Evolutionary conservation across 2,797 vertebrate genomes (phyloP), one percentile per base, ranked within the genome.

Genomic region (Menidia menidia): DNA sequence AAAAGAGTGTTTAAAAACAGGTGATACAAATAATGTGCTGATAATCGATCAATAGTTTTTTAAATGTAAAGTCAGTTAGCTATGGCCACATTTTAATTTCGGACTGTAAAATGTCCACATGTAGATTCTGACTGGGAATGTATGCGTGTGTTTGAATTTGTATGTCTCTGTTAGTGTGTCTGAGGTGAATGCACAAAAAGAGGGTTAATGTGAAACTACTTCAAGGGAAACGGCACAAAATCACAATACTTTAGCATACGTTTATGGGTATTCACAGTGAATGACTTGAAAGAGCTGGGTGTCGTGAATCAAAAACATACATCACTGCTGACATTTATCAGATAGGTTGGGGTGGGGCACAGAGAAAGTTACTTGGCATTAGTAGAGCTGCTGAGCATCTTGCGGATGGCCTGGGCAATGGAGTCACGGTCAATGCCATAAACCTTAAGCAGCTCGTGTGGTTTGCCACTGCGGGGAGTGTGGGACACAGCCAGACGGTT

Each of bases 361-460:
- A 60, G 35, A 44, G 56, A 50, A 61, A 66, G 69, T 89, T 92
- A 93, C 89, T 94, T 93, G 72, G 89, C 89, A 4, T 92, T 93
- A 71, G 89, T 85, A 3, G 92, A 91, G 78, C 85, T 90, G 71
- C 87, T 87, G 78, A 96, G 82, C 68, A 94, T 91, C 68, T 92
- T 89, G 74, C 92, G 94, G 63, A 96, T 88, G 2, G 94, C 90
- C 73, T 88, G 77, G 1, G 85, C 55, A 4, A 97, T 96, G 64
- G 91, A 78, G 3, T 93, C 93, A 6, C 94, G 89, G 60, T 94
- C 94, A 35, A 97, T 94, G 56, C 94, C 94, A 12, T 92, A 95
- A 61, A 92, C 54, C 74, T 94, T 94, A 56, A 96, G 90, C 57
- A 96, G 87, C 81, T 96, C 93, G 0, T 89, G 81, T 0, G 94